phyloP scores from a whole-genome alignment of 2,113 vertebrate genomes.

The Poeciliopsis retropinna region DNA sequence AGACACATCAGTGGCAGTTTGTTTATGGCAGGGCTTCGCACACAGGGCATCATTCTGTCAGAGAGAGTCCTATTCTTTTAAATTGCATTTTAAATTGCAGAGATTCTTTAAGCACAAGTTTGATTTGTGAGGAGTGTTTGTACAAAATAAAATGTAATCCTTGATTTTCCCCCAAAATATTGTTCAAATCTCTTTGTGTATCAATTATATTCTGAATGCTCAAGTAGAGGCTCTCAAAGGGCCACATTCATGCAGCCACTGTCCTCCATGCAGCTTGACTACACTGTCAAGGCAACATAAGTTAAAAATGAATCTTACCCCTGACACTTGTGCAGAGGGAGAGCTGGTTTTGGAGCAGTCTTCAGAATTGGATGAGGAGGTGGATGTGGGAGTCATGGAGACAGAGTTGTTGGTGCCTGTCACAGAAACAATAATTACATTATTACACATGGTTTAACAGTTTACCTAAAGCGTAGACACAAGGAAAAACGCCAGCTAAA shows the following conservation, averaged over 20 bases:
- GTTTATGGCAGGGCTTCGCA: neutral
- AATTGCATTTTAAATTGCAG: no score
- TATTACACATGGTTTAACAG: neutral
- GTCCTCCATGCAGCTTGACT: neutral
- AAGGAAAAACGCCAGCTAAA: neutral
- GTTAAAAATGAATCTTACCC: conserved; percentile 78
- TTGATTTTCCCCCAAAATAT: no score
- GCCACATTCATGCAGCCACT: neutral
- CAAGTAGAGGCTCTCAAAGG: no score
- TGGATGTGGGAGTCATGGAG: conserved; percentile 97
- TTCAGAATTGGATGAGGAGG: conserved; percentile 95
- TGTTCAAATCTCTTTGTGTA: no score
- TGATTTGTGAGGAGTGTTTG: no score
- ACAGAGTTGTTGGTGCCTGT: conserved; percentile 90
- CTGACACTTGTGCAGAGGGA: conserved; percentile 86
- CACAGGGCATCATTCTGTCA: neutral
- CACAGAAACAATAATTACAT: neutral
- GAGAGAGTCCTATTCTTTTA: no score
- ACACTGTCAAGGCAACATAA: neutral
- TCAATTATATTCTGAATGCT: no score
- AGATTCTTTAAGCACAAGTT: neutral
- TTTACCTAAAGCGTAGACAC: neutral
- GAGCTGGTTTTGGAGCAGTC: conserved; percentile 94
- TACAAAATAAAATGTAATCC: no score
- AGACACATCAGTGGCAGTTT: neutral